Evolutionary conservation across 2,888 invertebrate genomes (phyloP), one percentile per base, ranked within the genome.

Genomic region (Lampropteryx suffumata): DNA sequence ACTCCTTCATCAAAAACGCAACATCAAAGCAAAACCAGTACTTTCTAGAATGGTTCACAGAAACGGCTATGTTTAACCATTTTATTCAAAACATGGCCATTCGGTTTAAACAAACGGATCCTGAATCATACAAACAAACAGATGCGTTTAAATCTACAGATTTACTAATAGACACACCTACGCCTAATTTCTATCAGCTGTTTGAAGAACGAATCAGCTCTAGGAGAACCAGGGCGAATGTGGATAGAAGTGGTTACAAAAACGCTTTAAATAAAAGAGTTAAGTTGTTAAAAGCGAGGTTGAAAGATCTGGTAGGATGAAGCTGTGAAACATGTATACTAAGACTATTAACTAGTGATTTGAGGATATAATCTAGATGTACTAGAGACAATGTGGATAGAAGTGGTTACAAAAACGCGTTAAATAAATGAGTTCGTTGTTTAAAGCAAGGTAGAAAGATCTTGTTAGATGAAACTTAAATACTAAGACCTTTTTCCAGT

Each of bases 11-110:
- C 26, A 93, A 93, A 63, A 91, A 90, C 57, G 91, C 92, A 3
- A 73, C 90, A 0, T 92, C 94, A 0, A 93, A 94, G 71, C 93
- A 93, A 37, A 91, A 93, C 28, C 93, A 94, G 59, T 92, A 93
- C 64, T 96, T 97, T 78, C 85, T 97, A 0, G 95, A 96, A 61
- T 97, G 96, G 96, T 97, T 97, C 81, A 93, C 94, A 0, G 96
- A 97, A 73, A 96, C 96, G 0, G 94, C 96, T 0, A 96, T 97
- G 95, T 97, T 97, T 78, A 92, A 94, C 55, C 92, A 94, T 40
- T 96, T 95, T 77, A 90, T 94, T 43, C 92, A 93, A 61, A 90
- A 91, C 69, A 86, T 88, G 86, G 76, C 82, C 0, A 61, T 64
- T 0, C 51, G 69, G 11, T 69, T 67, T 54, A 58, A 64, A 13